Base-by-base conservation (phyloP, 1,140 invertebrate genomes). In the Reticulitermes speratus region DNA sequence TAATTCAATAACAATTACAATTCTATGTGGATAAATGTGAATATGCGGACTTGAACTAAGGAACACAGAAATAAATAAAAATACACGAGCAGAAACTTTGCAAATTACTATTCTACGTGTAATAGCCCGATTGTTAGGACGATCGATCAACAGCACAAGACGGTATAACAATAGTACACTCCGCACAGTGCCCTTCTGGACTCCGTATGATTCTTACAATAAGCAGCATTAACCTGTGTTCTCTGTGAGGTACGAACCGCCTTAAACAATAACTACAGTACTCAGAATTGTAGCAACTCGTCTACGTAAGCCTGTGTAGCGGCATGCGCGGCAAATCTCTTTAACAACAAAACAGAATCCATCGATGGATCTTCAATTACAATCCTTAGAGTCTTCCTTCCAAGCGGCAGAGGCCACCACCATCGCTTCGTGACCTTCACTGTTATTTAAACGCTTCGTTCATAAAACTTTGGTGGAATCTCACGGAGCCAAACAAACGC, bases 401-500 rank as follows among this genome's bases (percentile, higher is more conserved):
- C n/a, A 75, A 25, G n/a, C 65, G 65, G 3, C 65, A 75, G 65
- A 75, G 65, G 65, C 3, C 65, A 30, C 65, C 25, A 75, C 65
- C 65, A 30, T 75, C 25, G 65, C 65, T 30, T 6, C 65, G 65
- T 75, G 65, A 75, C 65, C 65, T 75, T 75, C 65, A 16, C 65
- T 75, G 65, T 75, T 75, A 75, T 75, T 65, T 65, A 65, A 65
- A 65, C 19, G 59, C 25, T 65, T 65, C 59, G 59, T 65, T 75
- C 65, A 75, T 75, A 75, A 75, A 75, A 30, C 65, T 30, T n/a
- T 30, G 8, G 65, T n/a, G n/a, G 65, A 75, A 75, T 75, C 65
- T 75, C 65, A 75, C 65, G 65, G n/a, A 75, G 65, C 65, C 65
- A 75, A 25, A 75, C 25, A 75, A 75, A 75, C 3, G 65, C 65